Conservation (phyloP, 2,113 vertebrate genomes). For the Dicerorhinus sumatrensis region DNA sequence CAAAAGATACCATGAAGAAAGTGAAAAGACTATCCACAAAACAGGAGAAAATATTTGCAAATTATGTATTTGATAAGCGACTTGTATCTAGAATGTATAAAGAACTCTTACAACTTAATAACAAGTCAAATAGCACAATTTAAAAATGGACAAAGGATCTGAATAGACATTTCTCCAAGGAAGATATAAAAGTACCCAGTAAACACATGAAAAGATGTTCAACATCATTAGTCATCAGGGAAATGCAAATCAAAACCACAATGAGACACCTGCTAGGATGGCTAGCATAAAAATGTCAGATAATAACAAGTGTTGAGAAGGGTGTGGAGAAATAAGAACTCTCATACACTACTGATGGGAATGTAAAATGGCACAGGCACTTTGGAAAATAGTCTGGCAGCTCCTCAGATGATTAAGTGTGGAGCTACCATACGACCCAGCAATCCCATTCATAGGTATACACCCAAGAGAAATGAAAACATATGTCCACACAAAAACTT, state of each 20-base stretch:
- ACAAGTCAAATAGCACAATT: no score
- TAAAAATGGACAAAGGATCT: no score
- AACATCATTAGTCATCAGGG: neutral
- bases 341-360: neutral
- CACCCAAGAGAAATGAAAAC: neutral
- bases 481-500: neutral
- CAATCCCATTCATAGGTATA: neutral
- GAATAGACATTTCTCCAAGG: no score
- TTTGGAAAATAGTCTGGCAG: neutral
- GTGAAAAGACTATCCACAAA: neutral
- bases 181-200: neutral
- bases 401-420: neutral
- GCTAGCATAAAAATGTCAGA: neutral
- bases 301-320: neutral
- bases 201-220: neutral
- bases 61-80: neutral
- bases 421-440: neutral
- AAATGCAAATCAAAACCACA: neutral
- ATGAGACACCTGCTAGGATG: neutral
- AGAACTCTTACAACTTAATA: no score
- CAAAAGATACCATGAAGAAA: neutral
- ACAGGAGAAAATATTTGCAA: slow-evolving; percentile 15
- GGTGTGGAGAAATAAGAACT: neutral
- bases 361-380: neutral
- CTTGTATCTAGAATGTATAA: neutral